Evolutionary conservation across 2,797 vertebrate species (phyloP).

Genomic region (Oreonectes daqikongensis): DNA sequence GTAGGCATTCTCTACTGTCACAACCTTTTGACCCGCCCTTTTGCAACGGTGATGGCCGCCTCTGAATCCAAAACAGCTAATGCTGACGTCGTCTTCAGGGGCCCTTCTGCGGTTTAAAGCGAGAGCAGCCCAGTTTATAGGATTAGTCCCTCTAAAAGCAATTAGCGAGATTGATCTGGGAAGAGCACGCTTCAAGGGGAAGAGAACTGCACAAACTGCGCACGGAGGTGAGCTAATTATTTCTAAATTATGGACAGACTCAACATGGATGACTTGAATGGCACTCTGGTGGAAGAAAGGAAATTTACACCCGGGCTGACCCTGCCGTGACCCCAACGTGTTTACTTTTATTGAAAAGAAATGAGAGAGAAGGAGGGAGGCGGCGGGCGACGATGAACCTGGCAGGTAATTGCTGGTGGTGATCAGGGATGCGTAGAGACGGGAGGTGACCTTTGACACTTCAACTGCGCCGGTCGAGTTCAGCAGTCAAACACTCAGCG

Average conservation of each 20-base stretch:
- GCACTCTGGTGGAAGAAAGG: conserved; percentile 25
- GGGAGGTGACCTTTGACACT: conserved; percentile 58
- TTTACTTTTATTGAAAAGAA: conserved; percentile 38
- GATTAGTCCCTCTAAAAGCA: conserved; percentile 39
- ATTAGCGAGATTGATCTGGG: conserved; percentile 45
- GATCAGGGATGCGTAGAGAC: conserved; percentile 67
- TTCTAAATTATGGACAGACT: conserved; percentile 48
- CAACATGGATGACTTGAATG: conserved; percentile 41
- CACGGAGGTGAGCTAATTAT: conserved; percentile 44
- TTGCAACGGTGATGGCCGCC: conserved; percentile 12
- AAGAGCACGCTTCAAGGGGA: conserved; percentile 39
- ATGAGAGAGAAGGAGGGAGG: conserved; percentile 7
- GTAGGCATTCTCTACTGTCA: conserved; percentile 37
- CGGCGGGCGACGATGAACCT: background rate
- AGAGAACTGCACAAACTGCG: conserved; percentile 26
- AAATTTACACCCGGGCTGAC: conserved; percentile 34
- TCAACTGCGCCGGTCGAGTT: conserved; percentile 46
- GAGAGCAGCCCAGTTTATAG: conserved; percentile 22
- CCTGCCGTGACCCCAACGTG: conserved; percentile 31
- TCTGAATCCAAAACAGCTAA: conserved; percentile 23
- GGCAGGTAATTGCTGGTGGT: conserved; percentile 70
- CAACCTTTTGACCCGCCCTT: conserved; percentile 36
- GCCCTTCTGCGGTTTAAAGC: conserved; percentile 19
- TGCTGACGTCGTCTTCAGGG: conserved; percentile 11
- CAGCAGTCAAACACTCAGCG: conserved; percentile 66